A percentile compares a stretch with the other conserved stretches of the same genome.
Evolutionary conservation across 2,797 vertebrate species (phyloP).

Genomic region (Tragelaphus oryx): DNA sequence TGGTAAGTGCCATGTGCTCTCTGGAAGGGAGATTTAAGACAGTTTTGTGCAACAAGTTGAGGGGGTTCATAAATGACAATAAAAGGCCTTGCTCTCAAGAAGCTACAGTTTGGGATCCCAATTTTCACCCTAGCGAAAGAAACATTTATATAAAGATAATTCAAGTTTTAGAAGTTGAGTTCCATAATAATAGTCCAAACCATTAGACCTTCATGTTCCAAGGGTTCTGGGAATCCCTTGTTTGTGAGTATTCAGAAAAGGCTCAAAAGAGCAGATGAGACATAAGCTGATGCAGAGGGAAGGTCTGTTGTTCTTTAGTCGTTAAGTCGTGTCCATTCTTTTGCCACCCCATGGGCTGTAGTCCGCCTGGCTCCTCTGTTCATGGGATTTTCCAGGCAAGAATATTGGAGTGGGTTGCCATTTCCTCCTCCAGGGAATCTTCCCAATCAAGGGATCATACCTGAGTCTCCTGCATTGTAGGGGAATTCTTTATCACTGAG

Average conservation of each 20-base stretch:
- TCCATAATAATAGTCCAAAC: background rate
- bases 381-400: background rate
- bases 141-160: background rate
- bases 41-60: background rate
- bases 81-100: background rate
- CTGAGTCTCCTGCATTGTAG: background rate
- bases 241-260: background rate
- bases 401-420: background rate
- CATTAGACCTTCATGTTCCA: background rate
- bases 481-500: background rate
- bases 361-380: background rate
- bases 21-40: background rate
- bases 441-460: background rate
- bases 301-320: background rate
- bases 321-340: background rate
- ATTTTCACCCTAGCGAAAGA: background rate
- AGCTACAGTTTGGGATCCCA: background rate
- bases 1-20: background rate
- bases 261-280: background rate
- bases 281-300: background rate
- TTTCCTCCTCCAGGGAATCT: background rate
- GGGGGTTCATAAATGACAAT: background rate
- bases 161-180: background rate
- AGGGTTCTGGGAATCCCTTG: background rate
- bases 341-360: background rate